Conservation (phyloP, 2,113 vertebrate species). For the Ovis aries region ARS-UI_Ramb_v3.0 NC_056054.1:61902001-61902500, state of each 20-base stretch:
- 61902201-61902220: constrained; percentile 50
- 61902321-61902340: background rate
- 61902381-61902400: background rate
- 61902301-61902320: background rate
- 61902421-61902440: background rate
- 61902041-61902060: background rate
- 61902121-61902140: background rate
- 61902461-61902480: background rate
- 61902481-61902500: background rate
- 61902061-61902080: background rate
- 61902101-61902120: background rate
- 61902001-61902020: background rate
- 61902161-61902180: background rate
- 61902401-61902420: background rate
- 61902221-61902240: constrained; percentile 15
- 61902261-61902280: background rate
- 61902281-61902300: background rate
- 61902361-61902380: background rate
- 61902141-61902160: background rate
- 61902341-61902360: background rate
- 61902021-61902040: background rate
- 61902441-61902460: background rate
- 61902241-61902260: background rate
- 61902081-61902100: background rate
- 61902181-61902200: constrained; percentile 39